Conservation (phyloP, 1,140 invertebrate species). For the Triops longicaudatus region DNA sequence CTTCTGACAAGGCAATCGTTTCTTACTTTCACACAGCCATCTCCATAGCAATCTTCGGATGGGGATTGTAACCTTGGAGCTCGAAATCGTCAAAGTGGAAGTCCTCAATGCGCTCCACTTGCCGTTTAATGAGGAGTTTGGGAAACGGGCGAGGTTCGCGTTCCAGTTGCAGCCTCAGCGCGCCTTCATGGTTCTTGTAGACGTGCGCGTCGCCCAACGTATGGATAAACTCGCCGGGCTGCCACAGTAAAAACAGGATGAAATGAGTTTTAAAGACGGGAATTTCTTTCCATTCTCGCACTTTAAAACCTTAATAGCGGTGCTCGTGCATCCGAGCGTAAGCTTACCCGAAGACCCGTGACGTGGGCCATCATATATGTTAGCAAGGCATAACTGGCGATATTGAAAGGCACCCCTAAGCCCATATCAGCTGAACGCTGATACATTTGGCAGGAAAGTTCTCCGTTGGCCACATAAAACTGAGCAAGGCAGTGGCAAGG, state of each 20-base stretch:
- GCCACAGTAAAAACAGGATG: constrained; percentile 34
- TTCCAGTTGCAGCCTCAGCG: constrained; percentile 72
- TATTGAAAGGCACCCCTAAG: constrained; percentile 96
- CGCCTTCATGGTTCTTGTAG: constrained; percentile 84
- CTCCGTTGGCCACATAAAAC: constrained; percentile 82
- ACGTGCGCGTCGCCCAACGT: constrained; percentile 95
- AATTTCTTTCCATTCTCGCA: background rate
- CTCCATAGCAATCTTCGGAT: constrained; percentile 85
- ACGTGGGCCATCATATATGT: constrained; percentile 96
- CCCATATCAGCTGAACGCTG: constrained; percentile 98
- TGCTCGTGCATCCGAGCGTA: background rate
- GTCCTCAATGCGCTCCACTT: constrained; percentile 72
- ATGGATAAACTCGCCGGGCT: constrained; percentile 93
- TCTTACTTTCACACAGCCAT: constrained; percentile 82
- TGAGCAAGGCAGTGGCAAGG: constrained; percentile 94
- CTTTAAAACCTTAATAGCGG: background rate
- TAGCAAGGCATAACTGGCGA: constrained; percentile 91
- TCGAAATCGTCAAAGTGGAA: constrained; percentile 85
- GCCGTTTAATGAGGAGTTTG: constrained; percentile 59
- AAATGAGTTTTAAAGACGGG: background rate
- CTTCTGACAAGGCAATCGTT: background rate
- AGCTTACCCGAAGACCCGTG: constrained; percentile 61
- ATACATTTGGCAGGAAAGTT: constrained; percentile 85
- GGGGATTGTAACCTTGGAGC: constrained; percentile 76
- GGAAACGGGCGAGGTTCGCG: constrained; percentile 78